A percentile compares a stretch with the other conserved stretches of the same genome.
These are phyloP conservation scores for Sebastes nivosus DNA, from an alignment of 2,797 vertebrate species.

Conservation along the genomic window DNA sequence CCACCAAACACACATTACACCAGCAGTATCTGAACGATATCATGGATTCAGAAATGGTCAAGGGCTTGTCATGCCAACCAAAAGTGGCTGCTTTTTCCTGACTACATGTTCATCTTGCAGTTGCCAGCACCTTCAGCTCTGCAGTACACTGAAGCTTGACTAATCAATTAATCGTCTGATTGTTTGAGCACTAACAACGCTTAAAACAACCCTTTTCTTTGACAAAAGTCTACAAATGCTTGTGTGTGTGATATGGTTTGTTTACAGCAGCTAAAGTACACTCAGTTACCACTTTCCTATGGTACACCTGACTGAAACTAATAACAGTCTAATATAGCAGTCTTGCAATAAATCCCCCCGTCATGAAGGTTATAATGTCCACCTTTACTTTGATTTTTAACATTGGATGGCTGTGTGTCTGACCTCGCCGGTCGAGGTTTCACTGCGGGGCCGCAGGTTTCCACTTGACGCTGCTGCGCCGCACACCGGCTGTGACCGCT, in stretches of 20 bases:
- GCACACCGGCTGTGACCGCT: too few relatives aligned
- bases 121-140: background rate
- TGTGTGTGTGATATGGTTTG: background rate
- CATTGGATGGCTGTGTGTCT: rapidly evolving
- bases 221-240: background rate
- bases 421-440: too few relatives aligned
- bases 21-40: background rate
- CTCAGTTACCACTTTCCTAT: background rate
- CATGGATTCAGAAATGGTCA: background rate
- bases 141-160: background rate
- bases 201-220: background rate
- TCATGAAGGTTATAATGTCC: background rate
- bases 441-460: too few relatives aligned
- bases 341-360: background rate
- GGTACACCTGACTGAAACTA: background rate
- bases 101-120: background rate
- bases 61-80: background rate
- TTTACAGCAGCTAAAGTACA: background rate
- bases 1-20: background rate
- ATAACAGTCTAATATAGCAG: background rate
- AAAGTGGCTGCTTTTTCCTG: background rate
- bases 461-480: too few relatives aligned
- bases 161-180: background rate
- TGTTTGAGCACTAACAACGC: background rate
- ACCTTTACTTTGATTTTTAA: background rate